Evolutionary conservation across 2,888 invertebrate genomes (phyloP).

Genomic region (Artemia sp.): DNA sequence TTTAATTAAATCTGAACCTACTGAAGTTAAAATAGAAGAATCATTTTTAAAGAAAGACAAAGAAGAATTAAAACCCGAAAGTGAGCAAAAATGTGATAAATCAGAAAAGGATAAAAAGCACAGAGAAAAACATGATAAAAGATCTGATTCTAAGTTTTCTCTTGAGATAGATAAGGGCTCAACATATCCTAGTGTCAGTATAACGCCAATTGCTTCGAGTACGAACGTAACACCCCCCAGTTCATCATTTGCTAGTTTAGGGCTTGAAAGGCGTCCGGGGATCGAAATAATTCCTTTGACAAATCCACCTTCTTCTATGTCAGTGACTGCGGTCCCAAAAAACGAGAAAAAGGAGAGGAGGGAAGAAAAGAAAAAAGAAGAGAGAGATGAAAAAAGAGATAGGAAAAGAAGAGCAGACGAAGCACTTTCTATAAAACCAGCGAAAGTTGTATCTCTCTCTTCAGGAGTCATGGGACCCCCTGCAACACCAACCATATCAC

Average conservation of each 20-base stretch:
- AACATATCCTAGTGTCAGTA: slow-evolving; percentile 44
- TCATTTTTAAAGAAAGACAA: not conserved
- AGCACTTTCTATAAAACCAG: slow-evolving; percentile 19
- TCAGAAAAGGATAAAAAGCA: slow-evolving; percentile 11
- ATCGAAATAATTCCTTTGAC: slow-evolving; percentile 63
- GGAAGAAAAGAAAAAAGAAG: slow-evolving; percentile 23
- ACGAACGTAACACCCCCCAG: slow-evolving; percentile 30
- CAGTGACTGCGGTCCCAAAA: slow-evolving; percentile 57
- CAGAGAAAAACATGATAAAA: slow-evolving; percentile 9
- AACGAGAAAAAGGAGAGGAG: slow-evolving; percentile 27
- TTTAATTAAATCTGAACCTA: not conserved
- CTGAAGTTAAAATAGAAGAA: not conserved
- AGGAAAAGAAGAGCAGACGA: slow-evolving; percentile 26
- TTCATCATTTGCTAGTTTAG: slow-evolving; percentile 41
- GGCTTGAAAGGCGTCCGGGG: slow-evolving; percentile 50
- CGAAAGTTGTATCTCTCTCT: slow-evolving; percentile 22
- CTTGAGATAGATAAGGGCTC: slow-evolving; percentile 38
- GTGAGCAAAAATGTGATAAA: not conserved
- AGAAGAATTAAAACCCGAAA: not conserved
- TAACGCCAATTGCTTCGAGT: slow-evolving; percentile 39
- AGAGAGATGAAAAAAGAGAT: slow-evolving; percentile 25
- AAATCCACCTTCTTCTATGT: slow-evolving; percentile 44
- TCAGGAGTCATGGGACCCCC: slow-evolving; percentile 50
- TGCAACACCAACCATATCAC: slow-evolving; percentile 16
- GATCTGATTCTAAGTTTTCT: not conserved